Evolutionary conservation across 2,888 invertebrate genomes (phyloP), one percentile per base, ranked within the genome.

Genomic region (Argyresthia albistria): DNA sequence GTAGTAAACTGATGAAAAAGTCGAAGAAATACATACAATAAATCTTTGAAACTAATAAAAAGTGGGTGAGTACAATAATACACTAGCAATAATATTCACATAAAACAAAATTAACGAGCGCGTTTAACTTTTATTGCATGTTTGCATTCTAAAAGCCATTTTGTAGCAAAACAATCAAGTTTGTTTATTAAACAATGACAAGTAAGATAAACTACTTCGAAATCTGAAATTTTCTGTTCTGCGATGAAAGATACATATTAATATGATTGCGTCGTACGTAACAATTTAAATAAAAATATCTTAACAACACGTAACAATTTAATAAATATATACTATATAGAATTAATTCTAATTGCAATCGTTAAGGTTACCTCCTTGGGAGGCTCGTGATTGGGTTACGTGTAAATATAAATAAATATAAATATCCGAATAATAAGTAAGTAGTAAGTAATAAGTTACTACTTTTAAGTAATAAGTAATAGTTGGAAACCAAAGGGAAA

Each of bases 11-110:
- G 25, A 25, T 46, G 11, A 16, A 46, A 35, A 46, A 10, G 7
- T 45, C 45, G 37, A 14, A 12, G 45, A 36, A 35, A 35, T 10
- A 35, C 15, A 9, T 8, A 12, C 12, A 35, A 14, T 51, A 45
- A 51, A 51, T 56, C 59, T 61, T 57, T 60, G 55, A 60, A 69
- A 65, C 67, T 70, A 64, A 66, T 62, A 76, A 78, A 80, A 81
- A 80, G 79, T 79, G 79, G 82, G 82, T 82, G 66, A 80, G 82
- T 80, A 70, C 25, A 2, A 4, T 2, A 6, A 2, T 25, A 25
- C n/a, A n/a, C 61, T 65, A 62, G 54, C 57, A 56, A 56, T 65
- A 64, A 55, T 50, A 42, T 43, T 15, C 50, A 43, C 35, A 43
- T 50, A 43, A 50, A 35, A 50, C 25, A 9, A 50, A 43, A 43